These are phyloP conservation scores for Chlorodrepanis virens DNA, from an alignment of 2,113 vertebrate species.

Conservation along the genomic window DNA sequence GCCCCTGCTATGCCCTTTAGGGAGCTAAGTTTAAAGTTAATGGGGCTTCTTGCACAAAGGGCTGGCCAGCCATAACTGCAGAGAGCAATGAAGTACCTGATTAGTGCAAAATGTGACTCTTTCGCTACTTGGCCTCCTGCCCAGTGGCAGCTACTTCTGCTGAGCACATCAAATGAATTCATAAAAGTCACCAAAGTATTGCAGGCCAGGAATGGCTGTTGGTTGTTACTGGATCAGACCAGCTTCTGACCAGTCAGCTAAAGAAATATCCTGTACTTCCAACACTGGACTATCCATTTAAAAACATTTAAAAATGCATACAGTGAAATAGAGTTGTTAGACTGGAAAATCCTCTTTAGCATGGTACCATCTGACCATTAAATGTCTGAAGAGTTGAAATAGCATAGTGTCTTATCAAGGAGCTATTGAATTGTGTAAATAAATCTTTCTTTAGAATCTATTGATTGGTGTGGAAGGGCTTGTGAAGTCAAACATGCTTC, in stretches of 20 bases:
- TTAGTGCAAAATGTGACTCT: not conserved
- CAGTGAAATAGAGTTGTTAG: not conserved
- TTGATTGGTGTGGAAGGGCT: not conserved
- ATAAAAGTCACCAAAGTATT: not conserved
- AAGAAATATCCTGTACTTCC: not conserved
- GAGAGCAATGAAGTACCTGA: not conserved
- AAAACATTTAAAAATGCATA: constrained; percentile 5
- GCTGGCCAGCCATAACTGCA: not conserved
- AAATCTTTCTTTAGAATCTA: constrained; percentile 36
- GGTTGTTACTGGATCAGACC: not conserved
- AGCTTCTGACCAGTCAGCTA: not conserved
- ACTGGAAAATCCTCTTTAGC: constrained; percentile 28
- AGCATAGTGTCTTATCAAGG: not conserved
- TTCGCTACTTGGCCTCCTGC: not conserved
- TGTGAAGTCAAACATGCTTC: not conserved
- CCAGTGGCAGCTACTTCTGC: not conserved
- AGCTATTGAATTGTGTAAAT: not conserved
- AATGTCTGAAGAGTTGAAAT: not conserved
- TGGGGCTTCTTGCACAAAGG: not conserved
- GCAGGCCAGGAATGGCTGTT: not conserved
- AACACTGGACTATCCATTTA: not conserved
- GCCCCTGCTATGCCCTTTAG: not conserved
- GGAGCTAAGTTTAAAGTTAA: not conserved
- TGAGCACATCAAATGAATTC: not conserved
- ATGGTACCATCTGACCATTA: constrained; percentile 2